Base-by-base conservation (phyloP, 1,140 invertebrate genomes). In the Macrostomum lignano region DNA sequence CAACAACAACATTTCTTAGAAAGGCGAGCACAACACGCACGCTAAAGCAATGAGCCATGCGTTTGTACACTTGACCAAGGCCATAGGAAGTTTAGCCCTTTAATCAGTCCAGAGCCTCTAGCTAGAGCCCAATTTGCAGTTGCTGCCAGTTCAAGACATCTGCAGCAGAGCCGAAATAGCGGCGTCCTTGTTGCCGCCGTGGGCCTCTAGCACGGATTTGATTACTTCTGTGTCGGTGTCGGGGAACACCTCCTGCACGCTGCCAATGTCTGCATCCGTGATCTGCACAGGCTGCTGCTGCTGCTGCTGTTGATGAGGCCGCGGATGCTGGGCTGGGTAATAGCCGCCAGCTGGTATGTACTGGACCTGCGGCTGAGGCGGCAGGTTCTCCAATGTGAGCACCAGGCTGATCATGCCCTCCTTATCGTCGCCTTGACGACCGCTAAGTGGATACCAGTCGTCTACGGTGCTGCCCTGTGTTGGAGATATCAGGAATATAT, bases 191-290 rank as follows among this genome's bases (percentile, higher is more conserved):
- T 81, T 76, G 3, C 76, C 76, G 29, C 68, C 53, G 49, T 82
- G 81, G 6, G 71, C 73, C 52, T 84, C 77, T 45, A 77, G 66
- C 13, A 93, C 72, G 5, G 75, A 77, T 51, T 72, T 73, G 21
- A 93, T 71, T 1, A 84, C 76, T 46, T 84, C 77, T 42, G 69
- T 70, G 43, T 91, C 81, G 49, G 88, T 68, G 48, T 72, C 74
- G 13, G 82, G 81, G 60, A 93, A 93, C 81, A 93, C 88, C 60
- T 86, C 79, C 46, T 73, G 67, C 36, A 91, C 70, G 63, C 73
- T 71, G 60, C 72, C 71, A 11, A 76, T 57, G 49, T 78, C 73
- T 32, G 68, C 65, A 43, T 72, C 68, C 30, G 67, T 69, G 38
- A 66, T 43, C 21, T 25, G 43, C 9, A 19, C 30, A 11, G 38